phyloP scores from a whole-genome alignment of 1,140 invertebrate species.

The Galleria mellonella region DNA sequence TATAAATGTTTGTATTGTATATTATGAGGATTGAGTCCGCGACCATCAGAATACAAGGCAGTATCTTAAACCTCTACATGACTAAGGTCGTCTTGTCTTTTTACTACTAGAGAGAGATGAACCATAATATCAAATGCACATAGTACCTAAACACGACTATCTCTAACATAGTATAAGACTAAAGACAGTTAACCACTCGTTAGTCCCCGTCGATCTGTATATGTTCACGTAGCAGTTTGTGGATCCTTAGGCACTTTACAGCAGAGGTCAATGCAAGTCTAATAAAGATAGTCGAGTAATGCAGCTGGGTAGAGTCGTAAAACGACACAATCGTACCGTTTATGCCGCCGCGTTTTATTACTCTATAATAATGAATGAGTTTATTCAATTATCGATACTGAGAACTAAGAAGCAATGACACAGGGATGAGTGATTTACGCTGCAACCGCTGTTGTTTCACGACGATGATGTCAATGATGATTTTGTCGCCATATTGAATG shows the following conservation, averaged over 20 bases:
- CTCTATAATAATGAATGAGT: conserved; percentile 64
- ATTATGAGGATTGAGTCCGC: too few relatives aligned
- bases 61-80: too few relatives aligned
- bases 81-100: too few relatives aligned
- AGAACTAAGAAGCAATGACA: conserved; percentile 56
- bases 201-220: too few relatives aligned
- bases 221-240: not conserved
- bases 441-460: conserved; percentile 13
- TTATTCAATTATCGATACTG: conserved; percentile 69
- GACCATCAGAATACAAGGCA: too few relatives aligned
- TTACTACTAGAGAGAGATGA: too few relatives aligned
- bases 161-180: too few relatives aligned
- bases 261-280: conserved; percentile 52
- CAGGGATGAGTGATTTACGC: conserved; percentile 52
- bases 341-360: conserved; percentile 59
- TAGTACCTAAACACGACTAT: too few relatives aligned
- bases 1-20: too few relatives aligned
- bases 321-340: conserved; percentile 54
- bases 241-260: conserved; percentile 16
- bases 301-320: conserved; percentile 63
- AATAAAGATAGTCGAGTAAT: conserved; percentile 64
- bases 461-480: conserved; percentile 21
- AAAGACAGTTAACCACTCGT: too few relatives aligned
- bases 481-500: not conserved
- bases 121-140: too few relatives aligned